These are phyloP conservation scores for Herpetotheres cachinnans DNA, from an alignment of 2,113 vertebrate species.

Conservation along the genomic window DNA sequence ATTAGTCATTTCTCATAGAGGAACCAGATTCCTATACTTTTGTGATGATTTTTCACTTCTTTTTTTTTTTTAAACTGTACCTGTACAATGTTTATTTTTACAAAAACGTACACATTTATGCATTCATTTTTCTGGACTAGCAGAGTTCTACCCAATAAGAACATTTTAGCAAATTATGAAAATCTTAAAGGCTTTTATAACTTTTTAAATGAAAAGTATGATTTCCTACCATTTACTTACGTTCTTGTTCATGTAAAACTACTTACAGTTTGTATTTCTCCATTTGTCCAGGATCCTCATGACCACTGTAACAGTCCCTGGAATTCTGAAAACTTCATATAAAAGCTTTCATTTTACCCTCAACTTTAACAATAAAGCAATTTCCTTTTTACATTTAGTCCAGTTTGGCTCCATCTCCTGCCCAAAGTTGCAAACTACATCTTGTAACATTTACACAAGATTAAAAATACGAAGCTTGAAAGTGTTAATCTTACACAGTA, in stretches of 20 bases:
- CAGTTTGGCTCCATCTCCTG: conserved; percentile 48
- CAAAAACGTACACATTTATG: background rate
- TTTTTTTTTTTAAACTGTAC: background rate
- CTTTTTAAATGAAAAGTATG: background rate
- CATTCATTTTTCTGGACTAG: background rate
- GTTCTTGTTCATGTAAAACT: background rate
- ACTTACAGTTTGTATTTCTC: background rate
- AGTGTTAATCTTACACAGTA: background rate
- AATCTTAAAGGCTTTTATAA: background rate
- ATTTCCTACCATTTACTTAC: background rate
- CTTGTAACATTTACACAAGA: background rate
- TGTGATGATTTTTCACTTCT: background rate
- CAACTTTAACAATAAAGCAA: background rate
- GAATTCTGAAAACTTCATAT: background rate
- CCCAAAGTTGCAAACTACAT: conserved; percentile 10
- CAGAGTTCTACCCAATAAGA: background rate
- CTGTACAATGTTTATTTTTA: background rate
- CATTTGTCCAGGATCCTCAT: background rate
- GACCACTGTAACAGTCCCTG: background rate
- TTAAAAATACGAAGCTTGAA: background rate
- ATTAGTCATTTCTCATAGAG: background rate
- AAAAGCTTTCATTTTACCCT: background rate
- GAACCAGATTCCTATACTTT: background rate
- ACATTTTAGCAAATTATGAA: background rate
- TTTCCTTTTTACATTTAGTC: background rate